Base-by-base conservation (phyloP, 2,888 invertebrate genomes). In the Melanophora roralis region DNA sequence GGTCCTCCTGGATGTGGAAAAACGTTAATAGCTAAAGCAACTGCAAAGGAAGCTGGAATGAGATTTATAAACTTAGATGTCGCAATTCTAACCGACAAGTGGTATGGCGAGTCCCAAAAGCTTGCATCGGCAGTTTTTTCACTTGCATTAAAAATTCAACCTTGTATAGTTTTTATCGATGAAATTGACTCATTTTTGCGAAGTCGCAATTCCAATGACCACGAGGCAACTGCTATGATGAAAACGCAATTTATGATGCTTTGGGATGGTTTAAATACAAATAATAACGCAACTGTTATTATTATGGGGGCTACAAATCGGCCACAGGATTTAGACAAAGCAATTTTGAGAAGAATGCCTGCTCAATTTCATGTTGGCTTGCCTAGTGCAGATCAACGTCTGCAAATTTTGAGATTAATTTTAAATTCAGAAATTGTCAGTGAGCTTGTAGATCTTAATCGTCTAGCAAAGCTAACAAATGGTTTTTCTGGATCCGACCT, bases 181-280 rank as follows among this genome's bases (percentile, higher is more conserved):
- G 99, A 99, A 92, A 99, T 99, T 85, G 99, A 99, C 91, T 98
- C 98, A 14, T 98, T 99, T 90, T 92, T 99, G 83, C 94, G 99
- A 74, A 94, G 94, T 68, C 93, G 99, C 76, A 96, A 95, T 83
- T 93, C 94, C 0, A 94, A 95, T 86, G 99, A 99, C 90, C 99
- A 99, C 89, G 99, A 99, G 90, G 98, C 98, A 0, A 99, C 99
- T 0, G 98, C 98, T 19, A 99, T 99, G 98, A 98, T 99, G 95
- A 99, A 99, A 91, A 98, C 99, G 0, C 98, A 99, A 91, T 99
- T 99, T 90, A 98, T 99, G 98, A 97, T 97, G 84, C 92, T 98
- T 82, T 99, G 99, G 99, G 99, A 99, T 90, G 99, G 99, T 0
- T 92, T 99, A 76, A 95, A 95, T 86, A 98, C 98, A 0, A 96